phyloP scores from a whole-genome alignment of 2,113 vertebrate species.

The Erinaceus europaeus region DNA sequence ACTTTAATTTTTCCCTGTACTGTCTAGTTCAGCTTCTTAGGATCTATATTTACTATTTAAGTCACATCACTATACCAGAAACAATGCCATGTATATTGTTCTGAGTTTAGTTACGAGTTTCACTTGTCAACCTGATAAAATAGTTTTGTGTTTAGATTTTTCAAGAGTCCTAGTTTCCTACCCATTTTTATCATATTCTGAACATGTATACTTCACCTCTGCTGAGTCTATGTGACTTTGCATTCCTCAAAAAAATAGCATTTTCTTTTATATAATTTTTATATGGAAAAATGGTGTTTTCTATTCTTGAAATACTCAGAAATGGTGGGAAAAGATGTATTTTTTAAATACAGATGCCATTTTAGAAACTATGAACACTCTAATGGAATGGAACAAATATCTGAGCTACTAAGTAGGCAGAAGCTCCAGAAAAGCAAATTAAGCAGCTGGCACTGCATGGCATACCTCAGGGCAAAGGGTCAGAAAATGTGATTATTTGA shows the following conservation, averaged over 20 bases:
- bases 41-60: background rate
- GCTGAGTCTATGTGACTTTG: slow-evolving; percentile 36
- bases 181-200: background rate
- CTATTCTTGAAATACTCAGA: slow-evolving; percentile 33
- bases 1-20: background rate
- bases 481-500: slow-evolving; percentile 32
- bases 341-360: background rate
- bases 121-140: background rate
- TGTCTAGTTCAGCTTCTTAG: background rate
- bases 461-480: background rate
- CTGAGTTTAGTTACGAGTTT: background rate
- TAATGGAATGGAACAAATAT: slow-evolving; percentile 13
- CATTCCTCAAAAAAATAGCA: slow-evolving; percentile 7
- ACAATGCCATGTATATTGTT: background rate
- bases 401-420: background rate
- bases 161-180: slow-evolving; percentile 5
- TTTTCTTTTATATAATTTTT: slow-evolving; percentile 6
- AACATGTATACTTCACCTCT: background rate
- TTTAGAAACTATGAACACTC: slow-evolving; percentile 48
- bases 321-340: slow-evolving; percentile 27
- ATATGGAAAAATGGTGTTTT: slow-evolving; percentile 22
- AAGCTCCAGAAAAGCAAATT: background rate
- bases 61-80: background rate
- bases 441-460: background rate
- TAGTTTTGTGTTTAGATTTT: background rate